phyloP scores from a whole-genome alignment of 2,113 vertebrate species.

The Oryzias woworae region DNA sequence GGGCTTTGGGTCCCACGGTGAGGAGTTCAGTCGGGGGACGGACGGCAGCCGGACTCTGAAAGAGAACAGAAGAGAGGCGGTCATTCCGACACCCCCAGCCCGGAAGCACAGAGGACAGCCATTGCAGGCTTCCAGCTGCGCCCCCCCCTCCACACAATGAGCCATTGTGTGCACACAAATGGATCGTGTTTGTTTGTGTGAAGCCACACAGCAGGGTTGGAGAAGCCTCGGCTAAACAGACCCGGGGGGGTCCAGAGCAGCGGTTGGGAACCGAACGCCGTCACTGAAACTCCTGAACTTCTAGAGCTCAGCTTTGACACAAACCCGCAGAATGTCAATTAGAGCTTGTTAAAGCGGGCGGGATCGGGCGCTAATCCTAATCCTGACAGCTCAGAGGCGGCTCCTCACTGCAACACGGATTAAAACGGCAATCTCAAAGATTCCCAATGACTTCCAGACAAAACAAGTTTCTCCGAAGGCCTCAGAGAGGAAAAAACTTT shows the following conservation, averaged over 20 bases:
- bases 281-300: background rate
- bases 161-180: conserved; percentile 31
- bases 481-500: too few species aligned
- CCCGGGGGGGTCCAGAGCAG: conserved; percentile 26
- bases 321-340: conserved; percentile 65
- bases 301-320: conserved; percentile 8
- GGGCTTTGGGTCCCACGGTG: conserved; percentile 7
- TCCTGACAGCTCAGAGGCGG: conserved; percentile 28
- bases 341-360: conserved; percentile 67
- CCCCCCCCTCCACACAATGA: conserved; percentile 33
- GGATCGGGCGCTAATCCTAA: conserved; percentile 64
- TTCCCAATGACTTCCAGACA: background rate
- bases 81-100: conserved; percentile 11
- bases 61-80: conserved; percentile 20
- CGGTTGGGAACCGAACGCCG: background rate
- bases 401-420: too few species aligned
- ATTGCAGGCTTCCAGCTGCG: conserved; percentile 7
- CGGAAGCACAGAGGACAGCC: conserved; percentile 34
- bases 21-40: conserved; percentile 10
- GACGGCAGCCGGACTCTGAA: conserved; percentile 45
- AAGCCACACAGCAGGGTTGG: conserved; percentile 36
- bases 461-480: background rate
- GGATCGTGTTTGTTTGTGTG: conserved; percentile 59
- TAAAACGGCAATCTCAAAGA: too few species aligned
- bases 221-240: conserved; percentile 33